Evolutionary conservation across 64 coral and sea anemone genomes (phyloP).

Genomic region (Pachyseris speciosa): DNA sequence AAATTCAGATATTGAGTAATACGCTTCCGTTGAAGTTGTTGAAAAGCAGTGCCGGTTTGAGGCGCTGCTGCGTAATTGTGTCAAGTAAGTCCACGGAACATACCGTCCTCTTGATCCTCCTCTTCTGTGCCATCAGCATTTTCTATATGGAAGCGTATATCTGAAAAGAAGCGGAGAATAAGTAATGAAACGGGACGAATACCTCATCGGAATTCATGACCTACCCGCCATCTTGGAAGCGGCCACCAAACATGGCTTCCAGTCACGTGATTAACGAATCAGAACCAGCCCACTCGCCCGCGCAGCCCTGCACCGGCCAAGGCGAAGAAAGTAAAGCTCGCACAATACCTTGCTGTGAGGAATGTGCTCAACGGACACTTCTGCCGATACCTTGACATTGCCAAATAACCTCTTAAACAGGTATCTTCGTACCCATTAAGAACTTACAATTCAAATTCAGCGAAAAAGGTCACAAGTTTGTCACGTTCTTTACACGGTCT

Average conservation of each 20-base stretch:
- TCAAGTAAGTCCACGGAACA: not conserved
- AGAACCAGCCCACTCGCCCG: conserved; percentile 13
- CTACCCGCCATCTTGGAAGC: conserved; percentile 99
- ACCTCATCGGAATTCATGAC: conserved; percentile 81
- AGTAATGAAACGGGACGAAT: conserved; percentile 49
- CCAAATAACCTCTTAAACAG: too few relatives aligned
- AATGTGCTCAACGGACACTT: too few relatives aligned
- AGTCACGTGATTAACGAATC: conserved; percentile 73
- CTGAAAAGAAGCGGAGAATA: conserved; percentile 69
- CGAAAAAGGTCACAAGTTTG: too few relatives aligned
- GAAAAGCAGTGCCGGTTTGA: not conserved
- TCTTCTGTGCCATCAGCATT: conserved; percentile 86
- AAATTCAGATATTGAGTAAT: conserved; percentile 66
- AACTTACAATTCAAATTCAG: too few relatives aligned
- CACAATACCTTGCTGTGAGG: too few relatives aligned
- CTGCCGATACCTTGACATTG: too few relatives aligned
- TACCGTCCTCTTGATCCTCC: conserved; percentile 98
- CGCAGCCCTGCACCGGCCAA: not conserved
- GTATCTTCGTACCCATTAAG: too few relatives aligned
- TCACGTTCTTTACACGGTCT: too few relatives aligned
- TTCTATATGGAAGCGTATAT: conserved; percentile 96
- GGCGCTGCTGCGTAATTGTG: not conserved
- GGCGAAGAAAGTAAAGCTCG: not conserved
- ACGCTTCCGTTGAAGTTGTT: not conserved
- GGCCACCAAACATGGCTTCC: conserved; percentile 80